Percentiles rank a stretch among this genome's conserved stretches.
These are phyloP conservation scores for Aplidium turbinatum DNA, from an alignment of 23 tunicate species.

Conservation along the genomic window DNA sequence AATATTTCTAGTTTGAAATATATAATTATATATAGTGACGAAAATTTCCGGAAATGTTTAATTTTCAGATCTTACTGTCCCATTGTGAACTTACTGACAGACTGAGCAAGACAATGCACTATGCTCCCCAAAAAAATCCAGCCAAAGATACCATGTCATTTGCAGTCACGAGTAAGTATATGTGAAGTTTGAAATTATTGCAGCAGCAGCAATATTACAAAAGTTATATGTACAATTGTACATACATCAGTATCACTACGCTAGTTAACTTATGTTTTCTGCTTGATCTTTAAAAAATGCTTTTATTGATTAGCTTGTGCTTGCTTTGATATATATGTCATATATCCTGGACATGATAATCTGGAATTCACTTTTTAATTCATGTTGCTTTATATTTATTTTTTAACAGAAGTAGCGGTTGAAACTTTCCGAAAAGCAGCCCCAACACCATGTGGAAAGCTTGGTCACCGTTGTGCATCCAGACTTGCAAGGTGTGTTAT, in stretches of 20 bases:
- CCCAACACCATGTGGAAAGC: conserved; percentile 79
- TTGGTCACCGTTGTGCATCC: conserved; percentile 92
- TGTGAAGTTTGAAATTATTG: background rate
- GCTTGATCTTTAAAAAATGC: background rate
- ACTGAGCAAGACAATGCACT: conserved; percentile 63
- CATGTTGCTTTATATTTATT: background rate
- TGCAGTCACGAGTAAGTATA: conserved; percentile 59
- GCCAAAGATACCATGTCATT: conserved; percentile 67
- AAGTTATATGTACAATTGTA: background rate
- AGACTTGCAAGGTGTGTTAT: conserved; percentile 68
- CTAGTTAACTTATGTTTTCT: background rate
- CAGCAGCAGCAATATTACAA: background rate
- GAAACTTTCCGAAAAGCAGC: conserved; percentile 81
- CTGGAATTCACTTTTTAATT: background rate
- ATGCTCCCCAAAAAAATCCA: conserved; percentile 75
- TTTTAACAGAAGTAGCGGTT: conserved; percentile 68
- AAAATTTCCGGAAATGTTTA: background rate
- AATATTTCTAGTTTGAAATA: too few relatives aligned
- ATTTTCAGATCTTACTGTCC: conserved; percentile 20
- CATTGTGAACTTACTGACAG: conserved; percentile 52
- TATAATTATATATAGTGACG: too few relatives aligned
- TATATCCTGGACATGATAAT: background rate
- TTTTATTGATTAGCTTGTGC: background rate
- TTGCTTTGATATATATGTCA: background rate
- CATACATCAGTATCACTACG: background rate